phyloP scores from a whole-genome alignment of 1,140 invertebrate genomes.

The Bombyx mandarina region DNA sequence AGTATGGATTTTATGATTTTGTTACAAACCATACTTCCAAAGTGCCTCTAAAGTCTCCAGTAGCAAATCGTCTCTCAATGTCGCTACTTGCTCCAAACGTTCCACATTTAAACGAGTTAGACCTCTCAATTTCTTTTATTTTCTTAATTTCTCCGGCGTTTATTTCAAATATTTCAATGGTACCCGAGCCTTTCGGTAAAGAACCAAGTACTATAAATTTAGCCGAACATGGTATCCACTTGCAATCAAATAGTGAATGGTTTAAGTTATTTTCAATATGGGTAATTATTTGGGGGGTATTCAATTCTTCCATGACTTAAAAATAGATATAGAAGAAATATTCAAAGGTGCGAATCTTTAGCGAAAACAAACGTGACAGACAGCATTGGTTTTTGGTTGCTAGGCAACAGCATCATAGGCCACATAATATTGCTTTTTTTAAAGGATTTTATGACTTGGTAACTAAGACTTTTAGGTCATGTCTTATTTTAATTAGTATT shows the following conservation, averaged over 20 bases:
- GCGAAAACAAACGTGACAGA: no score
- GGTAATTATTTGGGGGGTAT: constrained; percentile 92
- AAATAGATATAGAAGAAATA: neutral
- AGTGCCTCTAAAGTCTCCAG: constrained; percentile 92
- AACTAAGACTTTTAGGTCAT: no score
- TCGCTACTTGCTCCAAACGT: constrained; percentile 91
- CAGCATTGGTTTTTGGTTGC: constrained; percentile 7
- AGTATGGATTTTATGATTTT: neutral
- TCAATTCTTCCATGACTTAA: constrained; percentile 69
- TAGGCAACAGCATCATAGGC: neutral
- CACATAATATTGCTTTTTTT: neutral
- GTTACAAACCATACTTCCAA: constrained; percentile 82
- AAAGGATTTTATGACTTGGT: no score
- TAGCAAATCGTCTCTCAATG: constrained; percentile 85
- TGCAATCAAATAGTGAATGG: constrained; percentile 92
- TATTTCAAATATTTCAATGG: constrained; percentile 91
- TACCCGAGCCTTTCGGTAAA: constrained; percentile 85
- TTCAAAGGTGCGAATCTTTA: no score
- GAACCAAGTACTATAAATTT: constrained; percentile 93
- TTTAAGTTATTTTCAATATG: constrained; percentile 88
- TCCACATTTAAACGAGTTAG: constrained; percentile 91
- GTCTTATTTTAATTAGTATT: no score
- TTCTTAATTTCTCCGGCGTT: constrained; percentile 79
- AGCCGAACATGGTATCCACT: constrained; percentile 94
- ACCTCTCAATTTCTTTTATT: constrained; percentile 82